Evolutionary conservation across 2,888 invertebrate genomes (phyloP), one percentile per base, ranked within the genome.

Genomic region (Geophilus truncorum): DNA sequence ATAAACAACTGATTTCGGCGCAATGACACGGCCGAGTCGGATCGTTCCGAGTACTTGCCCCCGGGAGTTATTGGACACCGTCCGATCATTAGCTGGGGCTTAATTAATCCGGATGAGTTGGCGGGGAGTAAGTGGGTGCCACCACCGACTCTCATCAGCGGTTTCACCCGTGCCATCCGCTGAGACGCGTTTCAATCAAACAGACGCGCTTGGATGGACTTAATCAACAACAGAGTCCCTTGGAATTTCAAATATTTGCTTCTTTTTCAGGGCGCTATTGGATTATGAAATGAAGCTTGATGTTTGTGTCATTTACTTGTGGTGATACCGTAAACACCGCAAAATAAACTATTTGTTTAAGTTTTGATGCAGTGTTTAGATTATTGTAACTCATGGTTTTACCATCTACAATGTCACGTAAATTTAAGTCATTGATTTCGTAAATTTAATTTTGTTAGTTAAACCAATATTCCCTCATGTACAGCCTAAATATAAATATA

Each of bases 101-200:
- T 62, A 62, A 62, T 62, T 62, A 62, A 62, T 62, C 62, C 25
- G 62, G 62, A 62, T 62, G 62, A 62, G 62, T 62, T 25, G 62
- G 62, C 25, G 10, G 62, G 28, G 62, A 62, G 18, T 45, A 45
- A 45, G 45, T 45, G 62, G 28, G 25, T 62, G 62, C 62, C 25
- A 62, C 62, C 62, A 62, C 62, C 62, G 62, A 62, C 62, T 25
- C 62, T 62, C 62, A 62, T 62, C 62, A 62, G 62, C 62, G 62
- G 62, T 62, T 62, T 62, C 62, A 62, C 25, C 62, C 23, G 62
- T 62, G 62, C 25, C 57, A 25, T 25, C 62, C 62, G 62, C 62
- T 25, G 62, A 62, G 62, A 25, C 62, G 62, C 62, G 23, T 25
- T 25, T 57, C 57, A 57, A 57, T 57, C 57, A 21, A 57, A 57